Evolutionary conservation across 2,797 vertebrate genomes (phyloP), one percentile per base, ranked within the genome.

Genomic region (Darevskia mixta): DNA sequence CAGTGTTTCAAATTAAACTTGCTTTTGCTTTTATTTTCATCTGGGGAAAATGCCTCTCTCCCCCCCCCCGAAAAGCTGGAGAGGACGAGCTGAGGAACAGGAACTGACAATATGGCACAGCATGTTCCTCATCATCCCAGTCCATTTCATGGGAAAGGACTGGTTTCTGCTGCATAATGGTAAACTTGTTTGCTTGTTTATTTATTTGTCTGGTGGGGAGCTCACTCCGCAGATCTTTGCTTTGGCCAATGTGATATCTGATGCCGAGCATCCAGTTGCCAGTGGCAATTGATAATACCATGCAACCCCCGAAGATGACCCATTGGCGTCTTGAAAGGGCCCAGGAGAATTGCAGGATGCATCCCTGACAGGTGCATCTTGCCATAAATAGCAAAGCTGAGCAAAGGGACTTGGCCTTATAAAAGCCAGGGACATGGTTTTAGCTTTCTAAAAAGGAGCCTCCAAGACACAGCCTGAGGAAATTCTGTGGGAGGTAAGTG

Each of bases 351-450:
- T 82, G 11, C 32, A 82, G 71, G 72, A 69, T 76, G 83, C 72
- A 41, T 66, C 72, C 72, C 32, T 81, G 72, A 89, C 83, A 89
- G 88, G 79, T 86, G 88, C 88, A 55, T 81, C 61, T 86, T 29
- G 66, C 88, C 79, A 81, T 86, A 89, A 89, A 89, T 89, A 89
- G 83, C 83, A 75, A 85, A 82, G 88, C 83, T 82, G 78, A 86
- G 88, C 79, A 77, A 82, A 23, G 71, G 58, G 58, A 76, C 86
- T 58, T 75, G 71, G 35, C 32, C 58, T 35, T 89, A 89, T 89
- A 89, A 86, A 89, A 89, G 71, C 79, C 79, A 86, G 43, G 79
- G 83, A 43, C 35, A 3, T 82, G 79, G 58, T 80, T 86, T 55
- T 86, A 89, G 64, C 27, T 86, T 86, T 75, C 23, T 83, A 81